Conservation (phyloP, 2,888 invertebrate genomes). For the Ormyrus pomaceus region DNA sequence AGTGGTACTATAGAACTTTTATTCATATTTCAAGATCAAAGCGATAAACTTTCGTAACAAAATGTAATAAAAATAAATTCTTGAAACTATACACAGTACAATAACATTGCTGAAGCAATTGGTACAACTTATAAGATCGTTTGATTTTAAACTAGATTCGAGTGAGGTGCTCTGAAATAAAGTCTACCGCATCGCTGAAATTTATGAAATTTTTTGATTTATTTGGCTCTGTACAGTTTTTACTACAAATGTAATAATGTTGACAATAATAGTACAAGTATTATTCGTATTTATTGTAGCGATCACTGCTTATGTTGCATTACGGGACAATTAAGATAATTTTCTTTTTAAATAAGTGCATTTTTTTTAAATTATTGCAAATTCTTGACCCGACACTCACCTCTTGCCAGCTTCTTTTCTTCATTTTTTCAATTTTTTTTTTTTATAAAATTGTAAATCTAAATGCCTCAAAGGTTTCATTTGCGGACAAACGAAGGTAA, state of each 20-base stretch:
- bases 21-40: not conserved
- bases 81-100: not conserved
- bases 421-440: not conserved
- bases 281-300: slow-evolving; percentile 64
- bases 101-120: not conserved
- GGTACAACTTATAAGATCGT: not conserved
- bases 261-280: slow-evolving; percentile 66
- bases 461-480: slow-evolving; percentile 12
- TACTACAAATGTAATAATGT: slow-evolving; percentile 68
- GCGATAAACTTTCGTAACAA: not conserved
- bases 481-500: not conserved
- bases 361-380: slow-evolving; percentile 49
- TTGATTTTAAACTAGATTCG: not conserved
- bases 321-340: slow-evolving; percentile 46
- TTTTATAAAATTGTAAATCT: slow-evolving; percentile 50
- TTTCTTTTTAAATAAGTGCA: slow-evolving; percentile 42
- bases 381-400: slow-evolving; percentile 36
- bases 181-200: slow-evolving; percentile 22
- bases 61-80: not conserved
- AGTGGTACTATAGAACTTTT: too few relatives aligned
- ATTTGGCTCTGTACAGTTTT: slow-evolving; percentile 73
- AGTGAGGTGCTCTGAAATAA: slow-evolving; percentile 33
- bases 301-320: slow-evolving; percentile 62
- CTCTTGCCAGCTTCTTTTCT: slow-evolving; percentile 16
- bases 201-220: slow-evolving; percentile 71